Evolutionary conservation across 2,113 vertebrate genomes (phyloP).

Genomic region (Emydocephalus ijimae): DNA sequence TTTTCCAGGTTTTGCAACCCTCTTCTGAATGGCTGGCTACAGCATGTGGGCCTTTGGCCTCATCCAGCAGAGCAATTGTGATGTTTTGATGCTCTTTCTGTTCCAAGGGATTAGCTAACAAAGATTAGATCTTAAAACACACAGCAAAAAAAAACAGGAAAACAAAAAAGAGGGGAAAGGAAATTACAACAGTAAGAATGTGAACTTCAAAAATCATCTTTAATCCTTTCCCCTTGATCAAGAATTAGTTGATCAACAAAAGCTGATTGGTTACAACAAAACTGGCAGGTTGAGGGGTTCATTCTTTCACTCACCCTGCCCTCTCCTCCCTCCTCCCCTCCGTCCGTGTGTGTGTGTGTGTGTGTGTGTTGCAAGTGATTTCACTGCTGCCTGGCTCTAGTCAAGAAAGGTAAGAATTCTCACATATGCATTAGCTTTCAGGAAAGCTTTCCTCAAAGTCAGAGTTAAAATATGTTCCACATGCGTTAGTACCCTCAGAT

Average conservation of each 20-base stretch:
- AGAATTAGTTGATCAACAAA: background rate
- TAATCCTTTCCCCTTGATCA: background rate
- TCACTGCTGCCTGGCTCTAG: background rate
- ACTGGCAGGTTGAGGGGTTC: background rate
- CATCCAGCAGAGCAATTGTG: background rate
- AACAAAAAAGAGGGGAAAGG: background rate
- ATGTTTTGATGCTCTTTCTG: background rate
- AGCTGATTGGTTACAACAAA: background rate
- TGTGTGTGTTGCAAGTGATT: background rate
- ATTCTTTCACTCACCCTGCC: background rate
- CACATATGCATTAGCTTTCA: background rate
- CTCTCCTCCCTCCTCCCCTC: background rate
- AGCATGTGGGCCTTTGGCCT: background rate
- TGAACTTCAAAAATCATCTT: background rate
- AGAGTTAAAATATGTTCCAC: background rate
- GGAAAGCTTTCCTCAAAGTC: background rate
- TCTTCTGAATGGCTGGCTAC: background rate
- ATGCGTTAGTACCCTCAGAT: background rate
- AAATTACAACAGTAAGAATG: background rate
- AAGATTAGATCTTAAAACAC: background rate
- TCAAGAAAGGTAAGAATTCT: background rate
- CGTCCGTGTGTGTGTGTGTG: background rate
- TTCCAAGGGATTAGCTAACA: background rate
- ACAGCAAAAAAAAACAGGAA: background rate
- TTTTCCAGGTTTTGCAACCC: background rate